Percentiles rank a stretch among this genome's conserved stretches.
Evolutionary conservation across 1,140 invertebrate genomes (phyloP).

Genomic region (Macrostomum lignano): DNA sequence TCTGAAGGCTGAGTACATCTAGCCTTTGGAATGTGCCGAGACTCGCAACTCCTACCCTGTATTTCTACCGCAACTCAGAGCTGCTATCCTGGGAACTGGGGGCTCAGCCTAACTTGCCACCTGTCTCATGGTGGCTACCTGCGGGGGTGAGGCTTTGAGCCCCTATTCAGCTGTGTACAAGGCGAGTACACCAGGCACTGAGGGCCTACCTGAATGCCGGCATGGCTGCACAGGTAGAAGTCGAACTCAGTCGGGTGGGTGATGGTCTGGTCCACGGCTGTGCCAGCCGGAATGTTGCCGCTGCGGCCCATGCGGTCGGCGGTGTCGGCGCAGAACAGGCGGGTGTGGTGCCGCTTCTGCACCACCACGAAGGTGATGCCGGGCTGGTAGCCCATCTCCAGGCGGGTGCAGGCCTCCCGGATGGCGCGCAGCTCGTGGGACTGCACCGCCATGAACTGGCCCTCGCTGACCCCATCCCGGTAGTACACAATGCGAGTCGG

Average conservation of each 20-base stretch:
- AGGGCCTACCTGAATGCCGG: slow-evolving; percentile 52
- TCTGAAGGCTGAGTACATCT: no score
- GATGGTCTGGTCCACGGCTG: slow-evolving; percentile 92
- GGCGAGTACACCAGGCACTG: no score
- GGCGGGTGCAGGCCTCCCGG: slow-evolving; percentile 84
- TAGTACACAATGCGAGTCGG: slow-evolving; percentile 88
- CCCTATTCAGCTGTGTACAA: no score
- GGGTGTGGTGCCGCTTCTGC: slow-evolving; percentile 85
- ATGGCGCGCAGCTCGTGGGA: slow-evolving; percentile 87
- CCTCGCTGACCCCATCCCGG: slow-evolving; percentile 81
- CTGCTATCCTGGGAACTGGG: no score
- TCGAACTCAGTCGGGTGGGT: slow-evolving; percentile 99
- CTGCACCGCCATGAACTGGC: slow-evolving; percentile 41
- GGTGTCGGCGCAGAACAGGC: slow-evolving; percentile 85
- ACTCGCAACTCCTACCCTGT: no score
- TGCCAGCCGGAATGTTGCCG: slow-evolving; percentile 94
- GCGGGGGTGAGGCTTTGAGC: no score
- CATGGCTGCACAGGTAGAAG: slow-evolving; percentile 98
- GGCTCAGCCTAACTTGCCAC: no score
- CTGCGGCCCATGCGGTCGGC: slow-evolving; percentile 89
- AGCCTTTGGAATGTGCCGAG: no score
- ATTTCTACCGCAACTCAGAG: no score
- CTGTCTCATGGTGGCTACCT: no score
- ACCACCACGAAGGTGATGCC: slow-evolving; percentile 99
- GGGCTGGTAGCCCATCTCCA: slow-evolving; percentile 86